These are phyloP conservation scores for Phyllotreta striolata DNA, from an alignment of 2,888 invertebrate species.

Conservation along the genomic window DNA sequence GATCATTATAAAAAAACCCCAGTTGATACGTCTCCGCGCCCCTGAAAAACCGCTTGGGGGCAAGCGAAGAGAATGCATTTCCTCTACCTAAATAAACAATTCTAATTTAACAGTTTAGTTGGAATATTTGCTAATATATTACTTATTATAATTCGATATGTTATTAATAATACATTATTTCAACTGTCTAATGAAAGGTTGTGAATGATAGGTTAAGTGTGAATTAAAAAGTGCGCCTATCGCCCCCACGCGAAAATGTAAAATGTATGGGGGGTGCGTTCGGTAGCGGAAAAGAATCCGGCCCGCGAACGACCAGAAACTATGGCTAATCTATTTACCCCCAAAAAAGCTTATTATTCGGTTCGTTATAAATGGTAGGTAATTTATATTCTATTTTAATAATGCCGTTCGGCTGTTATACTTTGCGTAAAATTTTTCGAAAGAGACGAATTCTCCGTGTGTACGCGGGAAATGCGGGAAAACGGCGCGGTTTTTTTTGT, in stretches of 20 bases:
- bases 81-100: not conserved
- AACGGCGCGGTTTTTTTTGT: no score
- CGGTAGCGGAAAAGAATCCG: constrained; percentile 39
- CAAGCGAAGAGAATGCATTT: not conserved
- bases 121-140: no score
- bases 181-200: no score
- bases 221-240: not conserved
- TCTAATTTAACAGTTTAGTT: not conserved
- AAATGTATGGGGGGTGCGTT: constrained; percentile 39
- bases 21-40: constrained; percentile 46
- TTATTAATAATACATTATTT: no score
- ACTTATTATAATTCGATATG: no score
- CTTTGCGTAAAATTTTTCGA: constrained; percentile 42
- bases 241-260: constrained; percentile 9
- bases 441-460: constrained; percentile 22
- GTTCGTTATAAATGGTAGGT: constrained; percentile 53
- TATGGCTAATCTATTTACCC: constrained; percentile 55
- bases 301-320: constrained; percentile 49
- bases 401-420: constrained; percentile 55
- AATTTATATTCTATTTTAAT: constrained; percentile 58
- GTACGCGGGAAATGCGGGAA: no score
- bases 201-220: not conserved
- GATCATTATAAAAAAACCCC: constrained; percentile 51
- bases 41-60: constrained; percentile 11
- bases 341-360: constrained; percentile 50